Base-by-base conservation (phyloP, 2,113 vertebrate species). In the Lynx canadensis region DNA sequence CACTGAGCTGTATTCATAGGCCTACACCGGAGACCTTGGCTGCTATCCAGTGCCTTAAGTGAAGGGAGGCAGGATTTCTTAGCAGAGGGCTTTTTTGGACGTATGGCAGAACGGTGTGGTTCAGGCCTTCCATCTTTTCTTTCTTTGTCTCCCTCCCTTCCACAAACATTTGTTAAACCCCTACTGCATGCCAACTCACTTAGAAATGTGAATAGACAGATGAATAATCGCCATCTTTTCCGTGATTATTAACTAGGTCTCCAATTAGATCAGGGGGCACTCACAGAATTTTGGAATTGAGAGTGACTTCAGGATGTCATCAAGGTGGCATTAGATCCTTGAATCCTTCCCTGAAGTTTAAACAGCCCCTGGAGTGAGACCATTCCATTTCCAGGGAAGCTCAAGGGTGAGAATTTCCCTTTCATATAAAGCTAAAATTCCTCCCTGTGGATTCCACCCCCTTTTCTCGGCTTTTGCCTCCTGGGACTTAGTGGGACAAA, bases 21-120 rank as follows among this genome's bases (percentile, higher is more conserved):
- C 81, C 21, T 45, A 50, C 10, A 0, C 79, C 6, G 21, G 50
- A 89, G 45, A 65, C 80, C 81, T 94, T 93, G 92, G 80, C 76
- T 84, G 45, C 76, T 66, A 57, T 71, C 94, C 90, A 95, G 91
- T 15, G 71, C 45, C 23, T 93, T 89, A 38, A 52, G 25, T 88
- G n/a, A 45, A 7, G 4, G 57, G 52, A 96, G 89, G 48, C 48
- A 31, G 38, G 52, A 23, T 36, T 94, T 80, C 83, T 16, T 90
- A 89, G 63, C 33, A 81, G 36, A 76, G 25, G 25, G 45, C 4
- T 27, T 76, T 52, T 83, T 25, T 78, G 74, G 83, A 74, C 14
- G 31, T 21, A 29, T 0, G 2, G 45, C 16, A 63, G 25, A 7
- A 50, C 25, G 4, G 4, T 82, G 76, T 41, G 85, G 74, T 19